Base-by-base conservation (phyloP, 2,113 vertebrate species). In the Takifugu bimaculatus region DNA sequence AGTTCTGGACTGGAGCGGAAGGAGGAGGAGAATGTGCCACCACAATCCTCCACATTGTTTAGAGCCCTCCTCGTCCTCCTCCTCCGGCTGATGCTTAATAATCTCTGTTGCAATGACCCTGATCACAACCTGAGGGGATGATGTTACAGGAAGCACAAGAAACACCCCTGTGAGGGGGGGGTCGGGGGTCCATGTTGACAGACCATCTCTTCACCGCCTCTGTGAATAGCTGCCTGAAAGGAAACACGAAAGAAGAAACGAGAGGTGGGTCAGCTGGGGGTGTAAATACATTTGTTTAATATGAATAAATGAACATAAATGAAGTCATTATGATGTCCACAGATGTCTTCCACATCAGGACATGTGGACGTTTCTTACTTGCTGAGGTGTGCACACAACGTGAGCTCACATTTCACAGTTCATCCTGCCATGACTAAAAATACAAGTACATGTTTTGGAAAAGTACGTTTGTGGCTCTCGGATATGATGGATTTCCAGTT, bases 141-240 rank as follows among this genome's bases (percentile, higher is more conserved):
- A 79, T 72, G 90, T 94, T 93, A 90, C 88, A 92, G 92, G 93
- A 92, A 92, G 90, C 76, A 80, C 63, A 39, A 84, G 14, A 45
- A 45, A 83, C 60, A 80, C 68, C 83, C 58, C 54, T 39, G 35
- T 10, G 11, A 39, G 9, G 9, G 35, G 15, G 42, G 42, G 13
- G 6, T 13, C 42, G 6, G 61, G 75, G 71, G 62, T 60, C 59
- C 60, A 51, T 79, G 88, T 65, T 84, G 84, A 89, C 81, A 89
- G 77, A 62, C 69, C 83, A 20, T 70, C 61, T 89, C 81, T 74
- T 96, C 93, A 97, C 88, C 94, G 95, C 91, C 91, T 91, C 85
- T 88, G 85, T 42, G 90, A 91, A 55, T 91, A 93, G 75, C 85
- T 90, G 90, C 91, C 95, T 95, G 86, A 58, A 62, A 66, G 51